Percentiles rank a stretch among this genome's conserved stretches.
phyloP scores from a whole-genome alignment of 2,888 invertebrate species.

The Luperina testacea region DNA sequence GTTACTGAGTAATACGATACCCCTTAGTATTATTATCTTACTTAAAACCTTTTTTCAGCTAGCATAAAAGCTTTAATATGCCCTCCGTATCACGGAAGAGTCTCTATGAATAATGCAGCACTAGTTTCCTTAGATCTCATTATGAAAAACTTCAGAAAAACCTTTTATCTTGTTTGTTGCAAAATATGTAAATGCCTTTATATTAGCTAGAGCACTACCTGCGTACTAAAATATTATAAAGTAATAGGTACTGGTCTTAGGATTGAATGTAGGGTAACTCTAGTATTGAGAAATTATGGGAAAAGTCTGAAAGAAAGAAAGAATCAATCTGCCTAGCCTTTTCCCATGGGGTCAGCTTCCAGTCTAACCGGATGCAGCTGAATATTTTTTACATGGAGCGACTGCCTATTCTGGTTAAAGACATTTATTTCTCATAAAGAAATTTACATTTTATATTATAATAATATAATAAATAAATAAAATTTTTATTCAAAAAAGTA shows the following conservation, averaged over 20 bases:
- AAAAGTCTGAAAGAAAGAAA: background rate
- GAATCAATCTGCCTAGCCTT: too few relatives aligned
- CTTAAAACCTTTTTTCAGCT: background rate
- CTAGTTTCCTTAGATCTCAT: background rate
- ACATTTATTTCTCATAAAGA: too few relatives aligned
- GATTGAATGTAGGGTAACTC: conserved; percentile 16
- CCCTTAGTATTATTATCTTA: too few relatives aligned
- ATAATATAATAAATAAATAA: too few relatives aligned
- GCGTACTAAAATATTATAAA: conserved; percentile 44
- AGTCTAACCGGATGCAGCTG: too few relatives aligned
- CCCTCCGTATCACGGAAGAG: background rate
- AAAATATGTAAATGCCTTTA: conserved; percentile 55
- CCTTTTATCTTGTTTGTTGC: background rate
- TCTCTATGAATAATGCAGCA: conserved; percentile 15
- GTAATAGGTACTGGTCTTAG: conserved; percentile 26
- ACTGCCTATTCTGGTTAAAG: too few relatives aligned
- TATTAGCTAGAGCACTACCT: conserved; percentile 37
- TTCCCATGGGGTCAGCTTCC: too few relatives aligned
- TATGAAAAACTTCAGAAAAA: conserved; percentile 22
- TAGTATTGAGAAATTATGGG: background rate
- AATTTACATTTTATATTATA: too few relatives aligned
- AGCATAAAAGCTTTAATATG: background rate
- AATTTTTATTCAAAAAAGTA: too few relatives aligned
- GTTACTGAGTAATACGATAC: too few relatives aligned
- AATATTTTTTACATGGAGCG: too few relatives aligned